Evolutionary conservation across 2,888 invertebrate species (phyloP), one percentile per base, ranked within the genome.

Genomic region (Caenorhabditis afra): DNA sequence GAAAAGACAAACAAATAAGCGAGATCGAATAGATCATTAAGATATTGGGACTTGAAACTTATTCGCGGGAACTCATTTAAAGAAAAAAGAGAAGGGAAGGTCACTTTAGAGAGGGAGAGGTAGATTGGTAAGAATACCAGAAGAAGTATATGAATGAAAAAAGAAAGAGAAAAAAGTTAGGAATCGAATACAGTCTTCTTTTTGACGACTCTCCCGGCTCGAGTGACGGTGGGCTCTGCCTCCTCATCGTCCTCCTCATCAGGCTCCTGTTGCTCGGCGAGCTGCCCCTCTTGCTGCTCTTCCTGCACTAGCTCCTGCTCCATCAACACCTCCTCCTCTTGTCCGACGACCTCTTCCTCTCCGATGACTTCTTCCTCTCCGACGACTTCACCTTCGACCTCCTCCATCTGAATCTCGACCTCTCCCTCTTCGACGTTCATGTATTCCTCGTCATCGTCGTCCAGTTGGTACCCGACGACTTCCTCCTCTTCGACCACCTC

Each of bases 171-270:
- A 29, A 14, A 47, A n/a, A 55, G 23, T 47, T 71, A 71, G 14
- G 62, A 44, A 45, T 73, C 58, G 22, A 65, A 73, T 11, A 55
- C 22, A 0, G 64, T 14, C n/a, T 73, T 73, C 55, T 73, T 73
- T 18, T 73, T 73, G 29, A 73, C 73, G 20, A 73, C 37, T 44
- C 73, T 7, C 16, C 73, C 73, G 12, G 64, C 64, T 64, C 73
- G 64, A 12, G 73, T 73, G 1, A 73, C 73, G 10, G 64, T 73
- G n/a, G 73, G 64, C 18, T 73, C 73, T 5, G 58, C 8, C 29
- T 20, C 20, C 10, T 58, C 58, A 29, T 23, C 59, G 1, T 44
- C 59, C 7, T 64, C 64, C 10, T 58, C 58, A 29, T 23, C 59
- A 3, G 29, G 52, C 7, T 64, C 64, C 16, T 49, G 62, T 16